Evolutionary conservation across 2,113 vertebrate species (phyloP), one percentile per base, ranked within the genome.

Genomic region (Solea senegalensis): DNA sequence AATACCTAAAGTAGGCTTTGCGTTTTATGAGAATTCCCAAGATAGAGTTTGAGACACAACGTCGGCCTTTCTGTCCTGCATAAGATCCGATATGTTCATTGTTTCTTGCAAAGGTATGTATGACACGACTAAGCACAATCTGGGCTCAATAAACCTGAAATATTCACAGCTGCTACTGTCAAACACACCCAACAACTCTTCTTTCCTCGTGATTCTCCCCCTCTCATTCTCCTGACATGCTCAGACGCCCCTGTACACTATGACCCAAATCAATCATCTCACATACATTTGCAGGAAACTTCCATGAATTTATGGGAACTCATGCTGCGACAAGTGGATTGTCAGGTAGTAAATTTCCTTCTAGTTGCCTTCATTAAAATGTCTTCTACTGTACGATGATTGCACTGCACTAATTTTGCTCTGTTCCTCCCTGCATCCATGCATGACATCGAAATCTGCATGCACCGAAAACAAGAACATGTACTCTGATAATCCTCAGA

Each of bases 281-380:
- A 69, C 92, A 90, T 90, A 93, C 93, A 63, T 93, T 94, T 94
- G 90, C 92, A 93, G 94, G 94, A 92, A 94, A 93, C 91, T 87
- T 93, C 93, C 90, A 81, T 93, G 92, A 94, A 91, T 93, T 92
- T 94, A 92, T 92, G 90, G 92, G 88, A 93, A 90, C 90, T 92
- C 91, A 91, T 92, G 91, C 91, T 87, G 92, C 90, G 89, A 92
- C 90, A 83, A 93, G 91, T 89, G 92, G 85, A 91, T 85, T 91
- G 88, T 91, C 93, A 94, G 92, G 92, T 94, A 94, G 89, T 94
- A 93, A 64, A 87, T 78, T 82, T 90, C 72, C 75, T 91, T 92
- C 77, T 76, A 80, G 81, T 88, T 69, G 76, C 76, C 62, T 85
- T 89, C 51, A 76, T 80, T 76, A 56, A 55, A 81, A 41, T 72